These are phyloP conservation scores for Druceiella hillmani DNA, from an alignment of 2,888 invertebrate species.

Conservation along the genomic window DNA sequence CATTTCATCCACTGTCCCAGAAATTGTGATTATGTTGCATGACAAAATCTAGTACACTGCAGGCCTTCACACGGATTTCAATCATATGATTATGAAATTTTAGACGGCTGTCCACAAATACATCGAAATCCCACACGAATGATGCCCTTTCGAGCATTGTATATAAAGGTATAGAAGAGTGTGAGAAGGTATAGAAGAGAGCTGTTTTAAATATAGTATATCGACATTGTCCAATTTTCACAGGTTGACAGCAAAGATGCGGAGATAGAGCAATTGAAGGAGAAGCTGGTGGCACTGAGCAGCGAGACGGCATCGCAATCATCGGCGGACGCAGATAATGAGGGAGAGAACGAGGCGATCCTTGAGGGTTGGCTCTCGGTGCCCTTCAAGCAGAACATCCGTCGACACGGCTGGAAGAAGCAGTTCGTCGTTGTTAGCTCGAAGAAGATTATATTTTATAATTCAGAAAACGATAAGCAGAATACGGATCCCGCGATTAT, in stretches of 20 bases:
- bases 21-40: too few relatives aligned
- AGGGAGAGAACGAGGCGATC: slow-evolving; percentile 69
- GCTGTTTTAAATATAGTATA: too few relatives aligned
- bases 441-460: slow-evolving; percentile 95
- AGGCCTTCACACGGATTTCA: too few relatives aligned
- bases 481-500: slow-evolving; percentile 93
- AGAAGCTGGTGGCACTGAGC: slow-evolving; percentile 73
- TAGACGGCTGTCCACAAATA: too few relatives aligned
- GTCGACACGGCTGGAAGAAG: slow-evolving; percentile 94
- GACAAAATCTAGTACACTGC: too few relatives aligned
- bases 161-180: too few relatives aligned
- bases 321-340: slow-evolving; percentile 84
- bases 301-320: slow-evolving; percentile 89
- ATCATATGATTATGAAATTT: too few relatives aligned
- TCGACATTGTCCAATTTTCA: too few relatives aligned
- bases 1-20: too few relatives aligned
- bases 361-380: slow-evolving; percentile 96
- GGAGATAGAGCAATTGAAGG: slow-evolving; percentile 88
- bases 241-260: slow-evolving; percentile 90
- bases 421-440: slow-evolving; percentile 97
- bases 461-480: slow-evolving; percentile 88
- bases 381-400: slow-evolving; percentile 92
- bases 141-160: too few relatives aligned
- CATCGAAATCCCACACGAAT: too few relatives aligned
- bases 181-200: too few relatives aligned